phyloP scores from a whole-genome alignment of 2,113 vertebrate genomes.

The Myotis brandtii region DNA sequence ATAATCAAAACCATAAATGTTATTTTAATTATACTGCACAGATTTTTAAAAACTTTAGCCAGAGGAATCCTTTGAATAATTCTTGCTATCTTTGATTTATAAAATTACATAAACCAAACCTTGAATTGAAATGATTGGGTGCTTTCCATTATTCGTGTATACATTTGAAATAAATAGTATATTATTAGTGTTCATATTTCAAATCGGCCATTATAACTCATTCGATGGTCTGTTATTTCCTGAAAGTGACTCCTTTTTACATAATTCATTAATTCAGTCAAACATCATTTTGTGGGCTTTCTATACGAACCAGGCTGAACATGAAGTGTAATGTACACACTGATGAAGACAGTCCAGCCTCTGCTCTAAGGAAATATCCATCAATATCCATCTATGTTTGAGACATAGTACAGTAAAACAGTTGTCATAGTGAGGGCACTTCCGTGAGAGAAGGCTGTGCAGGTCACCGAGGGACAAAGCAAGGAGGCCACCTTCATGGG shows the following conservation, averaged over 20 bases:
- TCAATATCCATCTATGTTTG: neutral
- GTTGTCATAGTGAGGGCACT: neutral
- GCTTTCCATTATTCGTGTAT: neutral
- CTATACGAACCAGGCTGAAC: neutral
- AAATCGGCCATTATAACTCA: neutral
- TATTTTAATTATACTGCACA: neutral
- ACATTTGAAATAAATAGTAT: neutral
- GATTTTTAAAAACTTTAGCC: neutral
- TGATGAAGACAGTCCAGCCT: neutral
- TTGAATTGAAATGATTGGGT: neutral
- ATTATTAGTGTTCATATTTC: neutral
- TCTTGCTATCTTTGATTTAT: slow-evolving; percentile 8
- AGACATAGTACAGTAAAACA: neutral
- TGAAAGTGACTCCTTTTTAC: neutral
- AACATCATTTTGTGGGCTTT: neutral
- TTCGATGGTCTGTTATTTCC: neutral
- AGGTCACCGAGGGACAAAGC: no score
- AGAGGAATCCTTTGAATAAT: neutral
- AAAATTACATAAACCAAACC: neutral
- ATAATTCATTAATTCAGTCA: neutral
- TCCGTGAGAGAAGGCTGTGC: neutral
- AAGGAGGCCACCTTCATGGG: neutral
- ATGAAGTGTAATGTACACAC: no score
- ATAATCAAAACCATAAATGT: neutral
- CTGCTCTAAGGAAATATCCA: neutral